A percentile compares a stretch with the other conserved stretches of the same genome.
phyloP scores from a whole-genome alignment of 2,888 invertebrate species.

The Amblyjoppa proteus region DNA sequence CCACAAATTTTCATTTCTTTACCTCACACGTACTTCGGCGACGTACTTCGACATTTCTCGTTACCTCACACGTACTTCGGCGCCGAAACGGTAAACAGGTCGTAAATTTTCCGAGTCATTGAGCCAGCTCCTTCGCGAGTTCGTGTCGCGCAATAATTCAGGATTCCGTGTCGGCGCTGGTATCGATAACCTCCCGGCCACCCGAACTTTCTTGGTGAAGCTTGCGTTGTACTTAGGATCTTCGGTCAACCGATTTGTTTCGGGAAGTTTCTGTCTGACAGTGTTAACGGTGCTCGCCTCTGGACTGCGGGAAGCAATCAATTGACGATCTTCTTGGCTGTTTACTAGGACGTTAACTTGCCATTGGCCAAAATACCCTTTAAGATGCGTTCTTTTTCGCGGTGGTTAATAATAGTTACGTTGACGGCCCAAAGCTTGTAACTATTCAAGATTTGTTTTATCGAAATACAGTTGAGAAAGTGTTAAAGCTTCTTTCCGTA shows the following conservation, averaged over 20 bases:
- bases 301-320: not conserved
- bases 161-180: constrained; percentile 29
- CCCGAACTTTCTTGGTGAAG: constrained; percentile 35
- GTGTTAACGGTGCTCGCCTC: not conserved
- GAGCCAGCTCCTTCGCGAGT: constrained; percentile 8
- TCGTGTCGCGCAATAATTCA: constrained; percentile 39
- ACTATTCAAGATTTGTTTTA: too few relatives aligned
- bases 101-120: constrained; percentile 50
- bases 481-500: too few relatives aligned
- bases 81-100: constrained; percentile 48
- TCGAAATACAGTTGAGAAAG: too few relatives aligned
- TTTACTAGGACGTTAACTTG: too few relatives aligned
- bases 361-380: too few relatives aligned
- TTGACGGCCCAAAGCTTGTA: too few relatives aligned
- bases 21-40: too few relatives aligned
- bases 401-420: too few relatives aligned
- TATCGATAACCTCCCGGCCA: constrained; percentile 28
- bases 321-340: not conserved
- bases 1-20: constrained; percentile 37
- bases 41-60: not conserved
- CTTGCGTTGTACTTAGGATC: not conserved
- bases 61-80: constrained; percentile 58
- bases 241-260: constrained; percentile 30
- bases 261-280: not conserved
- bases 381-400: too few relatives aligned